Evolutionary conservation across 2,888 invertebrate species (phyloP).

Genomic region (Pantelozetes paolii): DNA sequence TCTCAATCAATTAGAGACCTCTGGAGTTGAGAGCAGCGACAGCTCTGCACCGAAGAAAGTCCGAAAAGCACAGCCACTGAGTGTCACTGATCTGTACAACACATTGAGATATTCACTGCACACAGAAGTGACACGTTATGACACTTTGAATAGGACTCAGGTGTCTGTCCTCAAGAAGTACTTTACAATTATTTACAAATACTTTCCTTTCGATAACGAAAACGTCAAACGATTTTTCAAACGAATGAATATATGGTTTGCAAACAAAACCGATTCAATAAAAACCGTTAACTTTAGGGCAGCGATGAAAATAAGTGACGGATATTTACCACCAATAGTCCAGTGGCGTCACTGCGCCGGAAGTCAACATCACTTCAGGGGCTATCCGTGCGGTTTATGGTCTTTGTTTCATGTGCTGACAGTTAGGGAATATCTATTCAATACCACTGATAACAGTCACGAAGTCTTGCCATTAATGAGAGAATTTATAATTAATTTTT

Average conservation of each 20-base stretch:
- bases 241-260: slow-evolving; percentile 42
- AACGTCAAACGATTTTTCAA: slow-evolving; percentile 42
- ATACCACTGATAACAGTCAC: slow-evolving; percentile 49
- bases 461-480: slow-evolving; percentile 75
- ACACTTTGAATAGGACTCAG: slow-evolving; percentile 66
- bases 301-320: slow-evolving; percentile 41
- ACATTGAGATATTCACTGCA: slow-evolving; percentile 73
- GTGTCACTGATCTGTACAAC: slow-evolving; percentile 81
- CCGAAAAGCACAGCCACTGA: slow-evolving; percentile 55
- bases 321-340: slow-evolving; percentile 39
- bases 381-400: slow-evolving; percentile 94
- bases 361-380: slow-evolving; percentile 68
- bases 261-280: slow-evolving; percentile 27
- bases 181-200: slow-evolving; percentile 42
- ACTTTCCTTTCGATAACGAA: slow-evolving; percentile 44
- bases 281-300: not conserved
- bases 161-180: slow-evolving; percentile 70
- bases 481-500: slow-evolving; percentile 82
- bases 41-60: not conserved
- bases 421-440: slow-evolving; percentile 62
- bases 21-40: not conserved
- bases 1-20: not conserved
- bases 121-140: slow-evolving; percentile 72
- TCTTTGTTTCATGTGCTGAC: slow-evolving; percentile 88
- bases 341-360: slow-evolving; percentile 76